Percentiles rank a stretch among this genome's conserved stretches.
These are phyloP conservation scores for Spilarctia lutea DNA, from an alignment of 2,888 invertebrate genomes.

Conservation along the genomic window DNA sequence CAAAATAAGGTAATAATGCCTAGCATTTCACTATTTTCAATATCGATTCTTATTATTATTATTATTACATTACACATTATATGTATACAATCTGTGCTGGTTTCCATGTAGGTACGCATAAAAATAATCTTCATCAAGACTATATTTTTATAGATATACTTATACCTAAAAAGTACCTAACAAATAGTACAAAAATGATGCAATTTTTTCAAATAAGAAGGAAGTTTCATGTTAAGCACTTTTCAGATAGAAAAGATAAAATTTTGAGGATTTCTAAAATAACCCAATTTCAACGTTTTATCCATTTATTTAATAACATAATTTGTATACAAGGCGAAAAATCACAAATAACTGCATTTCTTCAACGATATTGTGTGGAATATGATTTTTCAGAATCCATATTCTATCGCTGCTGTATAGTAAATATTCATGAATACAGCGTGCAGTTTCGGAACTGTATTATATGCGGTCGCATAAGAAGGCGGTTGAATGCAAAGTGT, in stretches of 20 bases:
- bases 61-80: too few species aligned
- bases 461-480: constrained; percentile 61
- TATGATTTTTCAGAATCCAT: constrained; percentile 50
- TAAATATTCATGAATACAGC: constrained; percentile 67
- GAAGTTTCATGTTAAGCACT: neutral
- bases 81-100: too few species aligned
- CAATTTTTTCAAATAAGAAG: too few species aligned
- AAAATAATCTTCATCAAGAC: too few species aligned
- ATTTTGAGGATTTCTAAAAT: neutral
- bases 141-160: too few species aligned
- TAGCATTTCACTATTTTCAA: too few species aligned
- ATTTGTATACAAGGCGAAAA: constrained; percentile 6
- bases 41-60: too few species aligned
- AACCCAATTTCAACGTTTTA: neutral
- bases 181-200: too few species aligned
- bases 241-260: neutral
- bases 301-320: neutral
- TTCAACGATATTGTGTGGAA: constrained; percentile 25
- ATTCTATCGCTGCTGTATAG: constrained; percentile 53
- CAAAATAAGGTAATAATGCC: too few species aligned
- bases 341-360: constrained; percentile 23
- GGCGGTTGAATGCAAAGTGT: constrained; percentile 63
- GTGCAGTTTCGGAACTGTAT: constrained; percentile 56
- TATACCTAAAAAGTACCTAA: too few species aligned
- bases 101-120: too few species aligned